phyloP scores from a whole-genome alignment of 2,888 invertebrate species.

The Melanophora roralis region DNA sequence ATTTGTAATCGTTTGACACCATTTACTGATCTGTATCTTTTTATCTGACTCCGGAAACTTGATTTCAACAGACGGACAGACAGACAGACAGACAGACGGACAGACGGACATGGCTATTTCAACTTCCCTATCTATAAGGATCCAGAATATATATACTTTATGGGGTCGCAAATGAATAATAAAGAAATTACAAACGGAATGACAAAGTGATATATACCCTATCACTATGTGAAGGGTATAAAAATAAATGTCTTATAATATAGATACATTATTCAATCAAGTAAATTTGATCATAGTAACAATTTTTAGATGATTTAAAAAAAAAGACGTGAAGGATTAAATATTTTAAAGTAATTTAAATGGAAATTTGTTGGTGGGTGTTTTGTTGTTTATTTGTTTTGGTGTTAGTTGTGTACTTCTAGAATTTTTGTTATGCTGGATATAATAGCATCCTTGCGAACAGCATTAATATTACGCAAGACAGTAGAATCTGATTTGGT shows the following conservation, averaged over 20 bases:
- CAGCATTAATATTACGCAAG: conserved; percentile 87
- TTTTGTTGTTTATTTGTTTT: conserved; percentile 1
- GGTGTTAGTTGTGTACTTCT: conserved; percentile 79
- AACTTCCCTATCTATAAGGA: no score
- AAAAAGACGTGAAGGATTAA: neutral
- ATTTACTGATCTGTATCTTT: no score
- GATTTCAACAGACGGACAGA: no score
- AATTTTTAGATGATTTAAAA: conserved; percentile 8
- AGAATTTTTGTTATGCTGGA: conserved; percentile 87
- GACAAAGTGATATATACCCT: no score
- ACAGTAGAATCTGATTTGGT: conserved; percentile 83
- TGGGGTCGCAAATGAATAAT: no score
- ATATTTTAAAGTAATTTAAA: neutral
- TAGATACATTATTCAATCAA: conserved; percentile 10
- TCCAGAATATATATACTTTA: no score
- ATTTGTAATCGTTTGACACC: no score
- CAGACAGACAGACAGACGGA: no score
- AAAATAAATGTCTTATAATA: conserved; percentile 42
- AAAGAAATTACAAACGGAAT: no score
- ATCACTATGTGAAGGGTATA: no score
- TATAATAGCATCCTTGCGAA: conserved; percentile 89
- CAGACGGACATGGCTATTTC: no score
- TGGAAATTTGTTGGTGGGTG: conserved; percentile 21
- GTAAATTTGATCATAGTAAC: conserved; percentile 32
- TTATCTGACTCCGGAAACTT: no score